These are phyloP conservation scores for Lydus trimaculatus DNA, from an alignment of 2,888 invertebrate species.

Conservation along the genomic window DNA sequence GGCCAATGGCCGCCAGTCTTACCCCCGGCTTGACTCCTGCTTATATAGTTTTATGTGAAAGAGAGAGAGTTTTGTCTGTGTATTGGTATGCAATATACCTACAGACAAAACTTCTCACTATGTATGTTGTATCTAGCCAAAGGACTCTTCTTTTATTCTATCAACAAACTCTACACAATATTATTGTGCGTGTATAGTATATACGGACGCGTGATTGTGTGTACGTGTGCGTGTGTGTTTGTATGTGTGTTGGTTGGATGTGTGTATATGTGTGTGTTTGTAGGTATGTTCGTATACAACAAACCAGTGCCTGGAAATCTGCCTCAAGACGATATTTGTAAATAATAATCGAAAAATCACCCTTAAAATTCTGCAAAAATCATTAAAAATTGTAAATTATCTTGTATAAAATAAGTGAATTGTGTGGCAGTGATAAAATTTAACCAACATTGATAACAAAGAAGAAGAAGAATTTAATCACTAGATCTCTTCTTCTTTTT, in stretches of 20 bases:
- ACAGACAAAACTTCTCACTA: constrained; percentile 1
- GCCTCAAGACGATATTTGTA: constrained; percentile 47
- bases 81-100: not conserved
- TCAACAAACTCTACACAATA: not conserved
- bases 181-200: not conserved
- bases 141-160: constrained; percentile 49
- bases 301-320: constrained; percentile 55
- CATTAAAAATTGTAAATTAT: too few species aligned
- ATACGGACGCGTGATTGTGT: not conserved
- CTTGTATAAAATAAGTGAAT: not conserved
- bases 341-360: constrained; percentile 23
- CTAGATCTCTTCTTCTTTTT: not conserved
- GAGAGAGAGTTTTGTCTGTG: too few species aligned
- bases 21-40: constrained; percentile 55
- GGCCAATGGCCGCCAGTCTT: constrained; percentile 61
- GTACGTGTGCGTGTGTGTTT: not conserved
- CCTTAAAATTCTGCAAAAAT: too few species aligned
- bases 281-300: not conserved
- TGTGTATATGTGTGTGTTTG: not conserved
- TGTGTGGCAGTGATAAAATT: not conserved
- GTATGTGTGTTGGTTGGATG: not conserved
- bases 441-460: not conserved
- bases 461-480: too few species aligned
- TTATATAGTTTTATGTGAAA: constrained; percentile 13
- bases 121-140: constrained; percentile 46